These are phyloP conservation scores for Exocentrus adspersus DNA, from an alignment of 2,888 invertebrate species.

Conservation along the genomic window DNA sequence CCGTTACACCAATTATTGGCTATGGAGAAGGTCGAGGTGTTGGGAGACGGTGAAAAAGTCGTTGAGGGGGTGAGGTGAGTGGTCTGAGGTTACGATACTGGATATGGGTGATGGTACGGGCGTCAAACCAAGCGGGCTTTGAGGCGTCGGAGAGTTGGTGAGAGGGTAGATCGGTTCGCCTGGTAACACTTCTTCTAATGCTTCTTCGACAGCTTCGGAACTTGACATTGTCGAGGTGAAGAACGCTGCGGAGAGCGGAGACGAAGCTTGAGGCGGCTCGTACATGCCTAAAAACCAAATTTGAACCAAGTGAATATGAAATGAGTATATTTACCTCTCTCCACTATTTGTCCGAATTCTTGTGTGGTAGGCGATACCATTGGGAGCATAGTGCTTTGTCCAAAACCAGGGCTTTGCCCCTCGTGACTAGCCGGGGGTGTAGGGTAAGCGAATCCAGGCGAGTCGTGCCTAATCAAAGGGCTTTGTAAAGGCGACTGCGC, in stretches of 20 bases:
- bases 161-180: slow-evolving; percentile 72
- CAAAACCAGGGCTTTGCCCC: slow-evolving; percentile 73
- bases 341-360: slow-evolving; percentile 58
- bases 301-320: too few relatives aligned
- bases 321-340: slow-evolving; percentile 51
- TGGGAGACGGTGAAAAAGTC: slow-evolving; percentile 55
- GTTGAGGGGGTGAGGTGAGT: slow-evolving; percentile 45
- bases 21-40: slow-evolving; percentile 61
- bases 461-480: slow-evolving; percentile 71
- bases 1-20: slow-evolving; percentile 70
- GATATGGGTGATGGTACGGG: slow-evolving; percentile 67
- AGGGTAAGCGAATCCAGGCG: slow-evolving; percentile 84
- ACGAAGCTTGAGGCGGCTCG: slow-evolving; percentile 78
- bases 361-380: slow-evolving; percentile 63
- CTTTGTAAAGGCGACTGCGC: slow-evolving; percentile 73
- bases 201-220: slow-evolving; percentile 88
- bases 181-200: slow-evolving; percentile 84
- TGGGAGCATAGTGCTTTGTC: slow-evolving; percentile 60
- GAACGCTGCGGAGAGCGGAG: slow-evolving; percentile 84
- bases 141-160: slow-evolving; percentile 69
- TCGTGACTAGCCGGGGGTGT: slow-evolving; percentile 91
- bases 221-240: slow-evolving; percentile 87
- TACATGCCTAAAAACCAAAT: slow-evolving; percentile 67
- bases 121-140: slow-evolving; percentile 69
- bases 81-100: slow-evolving; percentile 53